Evolutionary conservation across 2,888 invertebrate species (phyloP).

Genomic region (Spialia ferax): DNA sequence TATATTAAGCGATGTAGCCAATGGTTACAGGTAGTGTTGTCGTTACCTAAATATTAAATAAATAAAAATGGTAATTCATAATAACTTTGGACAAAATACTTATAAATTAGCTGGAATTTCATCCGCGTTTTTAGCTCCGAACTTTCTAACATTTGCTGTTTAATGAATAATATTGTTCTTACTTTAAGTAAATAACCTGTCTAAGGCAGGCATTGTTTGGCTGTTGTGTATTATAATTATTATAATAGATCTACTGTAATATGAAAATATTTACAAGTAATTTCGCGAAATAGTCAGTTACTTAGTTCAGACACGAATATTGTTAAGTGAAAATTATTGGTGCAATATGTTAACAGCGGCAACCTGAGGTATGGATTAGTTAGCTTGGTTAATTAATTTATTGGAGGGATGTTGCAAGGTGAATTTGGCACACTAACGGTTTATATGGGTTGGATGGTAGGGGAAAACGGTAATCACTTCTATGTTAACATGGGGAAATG

Average conservation of each 20-base stretch:
- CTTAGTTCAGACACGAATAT: slow-evolving; percentile 63
- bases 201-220: slow-evolving; percentile 59
- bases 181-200: slow-evolving; percentile 48
- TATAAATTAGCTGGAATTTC: slow-evolving; percentile 56
- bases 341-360: slow-evolving; percentile 74
- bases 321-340: slow-evolving; percentile 59
- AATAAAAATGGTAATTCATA: slow-evolving; percentile 54
- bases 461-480: slow-evolving; percentile 8
- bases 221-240: slow-evolving; percentile 76
- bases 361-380: slow-evolving; percentile 52
- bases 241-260: slow-evolving; percentile 52
- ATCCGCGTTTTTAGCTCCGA: slow-evolving; percentile 55
- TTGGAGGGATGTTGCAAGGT: slow-evolving; percentile 73
- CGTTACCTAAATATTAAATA: slow-evolving; percentile 71
- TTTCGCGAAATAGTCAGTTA: slow-evolving; percentile 61
- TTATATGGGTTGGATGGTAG: slow-evolving; percentile 5
- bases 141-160: slow-evolving; percentile 57
- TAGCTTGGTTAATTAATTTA: slow-evolving; percentile 58
- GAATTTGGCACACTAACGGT: slow-evolving; percentile 57
- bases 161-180: slow-evolving; percentile 45
- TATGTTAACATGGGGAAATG: slow-evolving; percentile 45
- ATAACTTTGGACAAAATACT: slow-evolving; percentile 62
- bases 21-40: slow-evolving; percentile 82
- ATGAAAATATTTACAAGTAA: slow-evolving; percentile 55
- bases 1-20: slow-evolving; percentile 81